Evolutionary conservation across 1,140 invertebrate species (phyloP).

Genomic region (Adoxophyes honmai): DNA sequence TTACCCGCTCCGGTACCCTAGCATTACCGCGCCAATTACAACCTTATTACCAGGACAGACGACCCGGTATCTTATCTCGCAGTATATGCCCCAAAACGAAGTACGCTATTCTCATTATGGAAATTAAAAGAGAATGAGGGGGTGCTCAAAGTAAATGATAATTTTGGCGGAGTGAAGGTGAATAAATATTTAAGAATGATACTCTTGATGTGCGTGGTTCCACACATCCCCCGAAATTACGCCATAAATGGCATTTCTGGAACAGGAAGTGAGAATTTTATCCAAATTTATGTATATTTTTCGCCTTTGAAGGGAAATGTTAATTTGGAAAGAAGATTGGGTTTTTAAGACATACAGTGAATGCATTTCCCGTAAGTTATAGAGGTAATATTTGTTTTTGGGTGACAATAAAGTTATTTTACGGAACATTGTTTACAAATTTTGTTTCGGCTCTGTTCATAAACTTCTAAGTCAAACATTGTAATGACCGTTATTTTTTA

Average conservation of each 20-base stretch:
- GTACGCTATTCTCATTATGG: conserved; percentile 13
- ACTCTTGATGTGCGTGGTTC: neutral
- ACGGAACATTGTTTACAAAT: too few species aligned
- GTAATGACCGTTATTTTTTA: too few species aligned
- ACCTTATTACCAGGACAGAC: neutral
- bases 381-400: too few species aligned
- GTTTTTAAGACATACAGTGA: too few species aligned
- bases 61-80: neutral
- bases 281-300: conserved; percentile 7
- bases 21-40: neutral
- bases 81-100: conserved; percentile 8
- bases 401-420: too few species aligned
- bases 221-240: neutral
- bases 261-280: neutral
- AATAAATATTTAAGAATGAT: conserved; percentile 1
- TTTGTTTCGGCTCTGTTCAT: too few species aligned
- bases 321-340: neutral
- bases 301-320: conserved; percentile 1
- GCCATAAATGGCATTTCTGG: neutral
- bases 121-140: conserved; percentile 14
- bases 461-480: too few species aligned
- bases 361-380: too few species aligned
- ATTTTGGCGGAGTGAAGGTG: neutral
- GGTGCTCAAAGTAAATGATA: conserved; percentile 11
- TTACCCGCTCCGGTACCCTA: neutral